Conservation (phyloP, 1,140 invertebrate genomes). For the Ooceraea biroi region DNA sequence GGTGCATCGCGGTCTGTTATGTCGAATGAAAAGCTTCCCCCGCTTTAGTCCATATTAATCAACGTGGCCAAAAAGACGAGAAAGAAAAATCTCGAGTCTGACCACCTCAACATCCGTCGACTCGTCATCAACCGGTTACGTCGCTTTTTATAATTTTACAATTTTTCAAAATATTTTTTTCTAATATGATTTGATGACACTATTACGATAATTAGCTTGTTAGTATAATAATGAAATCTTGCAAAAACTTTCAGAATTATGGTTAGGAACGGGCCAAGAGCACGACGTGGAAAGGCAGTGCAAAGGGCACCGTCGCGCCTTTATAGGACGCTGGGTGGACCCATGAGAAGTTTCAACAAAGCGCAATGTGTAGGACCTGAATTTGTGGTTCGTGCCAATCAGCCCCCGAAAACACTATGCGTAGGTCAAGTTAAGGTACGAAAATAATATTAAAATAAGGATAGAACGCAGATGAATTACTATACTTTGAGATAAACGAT, state of each 20-base stretch:
- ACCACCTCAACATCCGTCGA: not conserved
- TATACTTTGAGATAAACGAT: not conserved
- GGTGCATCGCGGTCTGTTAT: conserved; percentile 67
- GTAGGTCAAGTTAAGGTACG: conserved; percentile 86
- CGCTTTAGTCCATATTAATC: conserved; percentile 42
- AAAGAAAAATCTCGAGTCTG: conserved; percentile 2
- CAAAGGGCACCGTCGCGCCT: conserved; percentile 91
- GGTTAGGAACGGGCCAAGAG: conserved; percentile 83
- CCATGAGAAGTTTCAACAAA: conserved; percentile 81
- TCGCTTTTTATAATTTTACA: not conserved
- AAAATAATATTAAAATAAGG: not conserved
- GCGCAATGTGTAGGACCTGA: conserved; percentile 90
- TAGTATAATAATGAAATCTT: not conserved
- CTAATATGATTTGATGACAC: not conserved
- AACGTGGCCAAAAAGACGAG: not conserved
- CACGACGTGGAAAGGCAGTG: conserved; percentile 88
- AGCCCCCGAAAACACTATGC: conserved; percentile 88
- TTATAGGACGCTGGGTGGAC: conserved; percentile 87
- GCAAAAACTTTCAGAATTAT: conserved; percentile 74
- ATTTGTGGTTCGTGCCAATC: conserved; percentile 90
- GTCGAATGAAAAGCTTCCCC: conserved; percentile 26
- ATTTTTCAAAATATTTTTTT: not conserved
- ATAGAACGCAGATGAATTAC: not conserved
- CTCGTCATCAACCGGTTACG: not conserved
- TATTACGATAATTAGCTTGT: not conserved